Conservation (phyloP, 2,797 vertebrate species). For the Petrocephalus sullivani region DNA sequence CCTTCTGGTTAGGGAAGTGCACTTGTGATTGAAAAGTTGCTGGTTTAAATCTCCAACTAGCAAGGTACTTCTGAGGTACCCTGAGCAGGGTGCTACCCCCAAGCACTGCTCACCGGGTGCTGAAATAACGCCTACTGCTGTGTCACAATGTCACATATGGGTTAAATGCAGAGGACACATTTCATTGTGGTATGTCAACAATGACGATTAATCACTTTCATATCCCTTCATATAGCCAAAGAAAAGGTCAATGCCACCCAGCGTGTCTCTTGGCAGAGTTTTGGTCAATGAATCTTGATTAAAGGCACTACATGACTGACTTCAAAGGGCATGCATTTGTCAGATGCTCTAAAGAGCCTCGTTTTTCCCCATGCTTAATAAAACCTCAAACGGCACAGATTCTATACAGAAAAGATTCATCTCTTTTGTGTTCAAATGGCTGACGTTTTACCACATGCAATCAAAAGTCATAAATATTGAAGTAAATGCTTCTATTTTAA, state of each 20-base stretch:
- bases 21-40: no score
- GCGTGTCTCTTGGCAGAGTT: background rate
- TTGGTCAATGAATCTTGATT: slow-evolving; percentile 8
- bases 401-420: background rate
- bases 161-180: no score
- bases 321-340: background rate
- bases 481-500: background rate
- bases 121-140: no score
- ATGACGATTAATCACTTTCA: no score
- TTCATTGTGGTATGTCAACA: no score
- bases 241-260: background rate
- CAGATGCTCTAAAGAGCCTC: background rate
- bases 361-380: background rate
- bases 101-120: no score
- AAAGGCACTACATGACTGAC: background rate
- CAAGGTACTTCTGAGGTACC: no score
- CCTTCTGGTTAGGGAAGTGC: no score
- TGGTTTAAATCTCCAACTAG: no score
- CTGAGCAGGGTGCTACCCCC: no score
- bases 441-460: background rate
- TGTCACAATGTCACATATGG: no score
- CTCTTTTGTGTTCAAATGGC: background rate
- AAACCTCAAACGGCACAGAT: background rate
- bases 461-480: background rate
- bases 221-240: background rate